phyloP scores from a whole-genome alignment of 1,140 invertebrate genomes.

The Caerostris darwini region DNA sequence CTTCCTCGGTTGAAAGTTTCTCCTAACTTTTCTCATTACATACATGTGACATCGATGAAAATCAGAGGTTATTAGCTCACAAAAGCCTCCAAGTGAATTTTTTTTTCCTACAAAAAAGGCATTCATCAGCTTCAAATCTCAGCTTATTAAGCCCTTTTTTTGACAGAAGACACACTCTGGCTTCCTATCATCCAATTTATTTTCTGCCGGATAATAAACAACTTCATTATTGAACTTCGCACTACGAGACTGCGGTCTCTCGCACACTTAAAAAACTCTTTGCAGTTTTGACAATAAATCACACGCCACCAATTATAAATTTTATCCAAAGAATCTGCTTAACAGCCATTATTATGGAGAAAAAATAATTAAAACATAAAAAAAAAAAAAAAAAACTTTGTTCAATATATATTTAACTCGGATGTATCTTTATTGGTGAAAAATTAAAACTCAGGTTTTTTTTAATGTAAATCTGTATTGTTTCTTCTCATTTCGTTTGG shows the following conservation, averaged over 20 bases:
- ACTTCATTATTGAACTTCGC: neutral
- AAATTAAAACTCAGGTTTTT: no score
- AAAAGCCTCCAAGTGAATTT: neutral
- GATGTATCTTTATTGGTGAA: no score
- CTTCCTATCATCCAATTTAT: neutral
- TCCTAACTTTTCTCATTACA: neutral
- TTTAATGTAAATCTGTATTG: no score
- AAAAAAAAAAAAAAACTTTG: no score
- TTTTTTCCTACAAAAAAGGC: neutral
- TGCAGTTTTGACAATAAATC: no score
- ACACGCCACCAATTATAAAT: no score
- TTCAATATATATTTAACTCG: no score
- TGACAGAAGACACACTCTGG: slow-evolving; percentile 1
- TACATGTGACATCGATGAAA: neutral
- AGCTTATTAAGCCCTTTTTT: neutral
- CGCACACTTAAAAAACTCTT: neutral
- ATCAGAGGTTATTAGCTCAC: neutral
- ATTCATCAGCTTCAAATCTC: neutral
- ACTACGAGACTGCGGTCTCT: neutral
- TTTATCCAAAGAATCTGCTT: no score
- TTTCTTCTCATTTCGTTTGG: no score
- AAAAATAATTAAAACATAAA: no score
- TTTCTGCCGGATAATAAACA: neutral
- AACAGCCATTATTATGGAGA: no score
- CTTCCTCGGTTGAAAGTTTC: no score